Base-by-base conservation (phyloP, 2,113 vertebrate species). In the Galemys pyrenaicus region DNA sequence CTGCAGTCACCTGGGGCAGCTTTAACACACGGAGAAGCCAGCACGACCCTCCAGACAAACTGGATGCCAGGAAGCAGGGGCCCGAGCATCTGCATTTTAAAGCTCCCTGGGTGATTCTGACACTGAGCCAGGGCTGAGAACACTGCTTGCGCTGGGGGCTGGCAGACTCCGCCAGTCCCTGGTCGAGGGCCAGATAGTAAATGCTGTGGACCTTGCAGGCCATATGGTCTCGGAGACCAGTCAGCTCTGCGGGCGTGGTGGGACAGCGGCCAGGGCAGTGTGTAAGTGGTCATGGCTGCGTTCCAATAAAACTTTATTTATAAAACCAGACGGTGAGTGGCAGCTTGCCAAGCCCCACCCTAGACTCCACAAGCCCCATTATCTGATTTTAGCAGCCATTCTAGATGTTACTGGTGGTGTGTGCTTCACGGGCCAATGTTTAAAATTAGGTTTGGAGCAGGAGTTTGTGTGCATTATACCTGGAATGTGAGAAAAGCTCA, bases 261-360 rank as follows among this genome's bases (percentile, higher is more conserved):
- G 30, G n/a, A 90, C 41, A 81, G 19, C 35, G 9, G 81, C 68
- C 67, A 58, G 68, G 51, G 35, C 46, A 6, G n/a, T 22, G 35
- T 12, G 9, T 51, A 65, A 39, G 35, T 0, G 44, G 85, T 19
- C 37, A 19, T 5, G 68, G 37, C 60, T 60, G 44, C 24, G 32
- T 89, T 85, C 67, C 68, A 89, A 86, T 89, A 96, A 96, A 92
- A 82, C 89, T 85, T 92, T 75, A 81, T 92, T 88, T 28, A n/a
- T 71, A 64, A 32, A 62, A 82, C 54, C 74, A 65, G 46, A 46
- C 2, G 1, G 32, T 30, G 46, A 86, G 70, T 49, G 0, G 3
- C 37, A 5, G 24, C n/a, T 20, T 24, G 81, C 67, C 87, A 89
- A 35, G 35, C 26, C 91, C 84, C 37, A 20, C 56, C 28, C 41